phyloP scores from a whole-genome alignment of 2,888 invertebrate species.

The Deilephila elpenor region DNA sequence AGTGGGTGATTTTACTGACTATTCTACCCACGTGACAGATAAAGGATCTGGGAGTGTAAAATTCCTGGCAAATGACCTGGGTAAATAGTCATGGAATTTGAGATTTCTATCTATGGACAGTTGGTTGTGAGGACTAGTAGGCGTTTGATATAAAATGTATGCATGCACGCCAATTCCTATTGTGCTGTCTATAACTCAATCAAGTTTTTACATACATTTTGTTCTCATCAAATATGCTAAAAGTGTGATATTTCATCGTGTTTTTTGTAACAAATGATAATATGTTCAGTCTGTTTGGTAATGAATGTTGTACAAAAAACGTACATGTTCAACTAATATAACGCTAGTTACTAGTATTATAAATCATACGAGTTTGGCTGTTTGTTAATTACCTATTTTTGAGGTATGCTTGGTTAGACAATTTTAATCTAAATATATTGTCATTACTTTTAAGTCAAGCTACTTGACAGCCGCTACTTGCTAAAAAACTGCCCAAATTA shows the following conservation, averaged over 20 bases:
- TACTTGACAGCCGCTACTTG: background rate
- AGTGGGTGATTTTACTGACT: background rate
- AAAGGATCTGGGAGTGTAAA: background rate
- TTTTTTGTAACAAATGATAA: slow-evolving; percentile 26
- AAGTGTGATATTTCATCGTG: slow-evolving; percentile 6
- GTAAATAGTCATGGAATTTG: background rate
- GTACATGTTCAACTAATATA: slow-evolving; percentile 9
- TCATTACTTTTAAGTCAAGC: background rate
- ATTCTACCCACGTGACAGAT: background rate
- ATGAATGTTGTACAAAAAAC: slow-evolving; percentile 15
- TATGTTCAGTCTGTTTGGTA: slow-evolving; percentile 1
- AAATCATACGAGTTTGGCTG: slow-evolving; percentile 4
- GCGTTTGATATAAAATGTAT: background rate
- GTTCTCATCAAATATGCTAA: slow-evolving; percentile 14
- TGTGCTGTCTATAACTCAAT: slow-evolving; percentile 16
- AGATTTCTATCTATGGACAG: too few species aligned
- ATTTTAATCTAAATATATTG: background rate
- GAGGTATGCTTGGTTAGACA: background rate
- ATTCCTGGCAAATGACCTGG: slow-evolving; percentile 1
- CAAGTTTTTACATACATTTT: slow-evolving; percentile 8
- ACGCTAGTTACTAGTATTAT: slow-evolving; percentile 9
- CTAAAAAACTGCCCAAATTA: background rate
- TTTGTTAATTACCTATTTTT: slow-evolving; percentile 17
- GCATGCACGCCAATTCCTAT: background rate
- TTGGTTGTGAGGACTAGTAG: background rate